Base-by-base conservation (phyloP, 2,113 vertebrate species). In the Machaerirhynchus nigripectus region DNA sequence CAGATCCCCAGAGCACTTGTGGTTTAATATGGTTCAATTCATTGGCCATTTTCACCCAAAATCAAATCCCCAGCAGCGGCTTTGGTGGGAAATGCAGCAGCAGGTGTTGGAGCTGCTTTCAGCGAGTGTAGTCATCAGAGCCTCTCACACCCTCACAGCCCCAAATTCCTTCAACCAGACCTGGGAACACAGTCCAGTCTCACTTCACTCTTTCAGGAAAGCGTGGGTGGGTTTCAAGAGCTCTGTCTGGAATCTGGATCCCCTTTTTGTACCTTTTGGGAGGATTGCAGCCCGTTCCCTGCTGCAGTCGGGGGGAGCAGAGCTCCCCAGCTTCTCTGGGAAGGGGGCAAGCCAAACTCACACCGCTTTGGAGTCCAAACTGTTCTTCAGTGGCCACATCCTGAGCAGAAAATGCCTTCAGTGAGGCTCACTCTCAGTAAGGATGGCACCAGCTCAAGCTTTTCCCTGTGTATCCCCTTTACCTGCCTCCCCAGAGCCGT, bases 401-500 rank as follows among this genome's bases (percentile, higher is more conserved):
- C 35, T 40, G 46, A 56, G 78, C 47, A 31, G 46, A 27, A 75
- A 63, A 35, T 15, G 50, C 50, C 53, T 60, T 39, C 21, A 9
- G 1, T 19, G 55, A 24, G 31, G 31, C 52, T 70, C 4, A 17
- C n/a, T 0, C 82, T 47, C 69, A 7, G 31, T 4, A 15, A 53
- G 44, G n/a, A 59, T 33, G 44, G 30, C 35, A 65, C 5, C 57
- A 61, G 37, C 81, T 76, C 52, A 28, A 39, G 85, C 33, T 14
- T 46, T 28, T 61, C n/a, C 33, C 27, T n/a, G 17, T 52, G 42
- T 20, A 13, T 65, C 53, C 27, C 42, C 13, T 15, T 15, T 52
- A 35, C 49, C 67, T 35, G 26, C 46, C 44, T 27, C 35, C 63
- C 50, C 17, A 27, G 26, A 33, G 53, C 64, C 0, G 0, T 39